Conservation (phyloP, 2,888 invertebrate genomes). For the Dolichomitus sp. region DNA sequence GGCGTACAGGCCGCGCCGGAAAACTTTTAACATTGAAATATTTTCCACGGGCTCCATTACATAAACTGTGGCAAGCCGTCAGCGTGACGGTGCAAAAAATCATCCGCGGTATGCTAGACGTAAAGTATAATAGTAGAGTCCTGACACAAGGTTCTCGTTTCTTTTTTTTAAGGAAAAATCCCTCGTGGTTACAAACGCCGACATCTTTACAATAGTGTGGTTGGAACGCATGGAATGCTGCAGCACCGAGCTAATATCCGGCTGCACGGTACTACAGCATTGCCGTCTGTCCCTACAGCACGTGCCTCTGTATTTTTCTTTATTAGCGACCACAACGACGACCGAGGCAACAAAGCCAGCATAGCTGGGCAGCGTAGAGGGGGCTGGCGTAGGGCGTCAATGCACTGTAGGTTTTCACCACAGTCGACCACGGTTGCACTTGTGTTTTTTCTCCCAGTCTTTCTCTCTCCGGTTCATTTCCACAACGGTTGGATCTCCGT, state of each 20-base stretch:
- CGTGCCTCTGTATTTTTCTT: constrained; percentile 80
- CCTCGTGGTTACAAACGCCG: constrained; percentile 44
- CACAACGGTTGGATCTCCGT: constrained; percentile 27
- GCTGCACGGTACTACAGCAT: constrained; percentile 51
- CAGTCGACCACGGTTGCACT: constrained; percentile 20
- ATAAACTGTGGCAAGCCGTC: constrained; percentile 10
- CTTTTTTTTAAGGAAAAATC: constrained; percentile 39
- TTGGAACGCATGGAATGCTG: constrained; percentile 50
- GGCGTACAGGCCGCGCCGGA: not conserved
- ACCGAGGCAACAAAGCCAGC: constrained; percentile 66
- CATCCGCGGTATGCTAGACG: not conserved
- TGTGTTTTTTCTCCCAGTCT: not conserved
- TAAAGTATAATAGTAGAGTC: constrained; percentile 13
- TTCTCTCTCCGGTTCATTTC: constrained; percentile 23
- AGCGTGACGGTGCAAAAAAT: not conserved
- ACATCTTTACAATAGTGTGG: constrained; percentile 59
- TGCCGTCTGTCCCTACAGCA: constrained; percentile 46
- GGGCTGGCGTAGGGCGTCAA: constrained; percentile 48
- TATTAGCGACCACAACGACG: constrained; percentile 77
- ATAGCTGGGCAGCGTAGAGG: constrained; percentile 44
- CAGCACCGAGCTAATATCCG: constrained; percentile 76
- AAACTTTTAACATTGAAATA: not conserved
- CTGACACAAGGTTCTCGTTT: constrained; percentile 29
- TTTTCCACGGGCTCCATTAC: constrained; percentile 2
- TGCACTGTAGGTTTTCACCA: constrained; percentile 50